Evolutionary conservation across 2,888 invertebrate species (phyloP).

Genomic region (Tanypteryx hageni): DNA sequence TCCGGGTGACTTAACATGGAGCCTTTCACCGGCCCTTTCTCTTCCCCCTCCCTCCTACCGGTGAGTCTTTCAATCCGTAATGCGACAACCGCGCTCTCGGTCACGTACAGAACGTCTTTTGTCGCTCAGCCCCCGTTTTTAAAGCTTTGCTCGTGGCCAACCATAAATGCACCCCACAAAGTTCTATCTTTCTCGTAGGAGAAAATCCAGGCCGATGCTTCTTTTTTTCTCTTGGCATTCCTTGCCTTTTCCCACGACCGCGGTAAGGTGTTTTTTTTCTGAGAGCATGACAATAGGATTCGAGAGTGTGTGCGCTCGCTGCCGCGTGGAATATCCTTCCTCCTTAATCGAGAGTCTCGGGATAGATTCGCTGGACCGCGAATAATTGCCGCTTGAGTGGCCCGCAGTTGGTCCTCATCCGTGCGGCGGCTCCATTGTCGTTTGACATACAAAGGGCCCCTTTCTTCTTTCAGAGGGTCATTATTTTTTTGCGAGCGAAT

Average conservation of each 20-base stretch:
- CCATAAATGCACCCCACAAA: slow-evolving; percentile 1
- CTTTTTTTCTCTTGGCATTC: not conserved
- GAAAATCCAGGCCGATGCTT: not conserved
- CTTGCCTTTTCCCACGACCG: not conserved
- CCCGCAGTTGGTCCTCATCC: not conserved
- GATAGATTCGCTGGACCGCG: not conserved
- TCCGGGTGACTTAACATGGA: too few species aligned
- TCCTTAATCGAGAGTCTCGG: not conserved
- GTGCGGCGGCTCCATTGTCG: not conserved
- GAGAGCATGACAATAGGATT: not conserved
- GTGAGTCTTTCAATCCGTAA: not conserved
- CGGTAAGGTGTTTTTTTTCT: not conserved
- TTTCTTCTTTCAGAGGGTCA: too few species aligned
- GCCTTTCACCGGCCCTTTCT: too few species aligned
- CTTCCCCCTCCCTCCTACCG: too few species aligned
- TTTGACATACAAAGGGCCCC: not conserved
- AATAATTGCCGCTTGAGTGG: not conserved
- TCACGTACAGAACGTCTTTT: not conserved
- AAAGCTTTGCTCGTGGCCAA: not conserved
- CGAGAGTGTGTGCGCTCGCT: not conserved
- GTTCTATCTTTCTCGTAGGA: not conserved
- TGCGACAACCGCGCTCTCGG: not conserved
- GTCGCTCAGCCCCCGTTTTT: not conserved
- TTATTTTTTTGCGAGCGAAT: too few species aligned
- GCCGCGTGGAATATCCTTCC: not conserved